These are phyloP conservation scores for Tachina fera DNA, from an alignment of 2,888 invertebrate species.

Conservation along the genomic window DNA sequence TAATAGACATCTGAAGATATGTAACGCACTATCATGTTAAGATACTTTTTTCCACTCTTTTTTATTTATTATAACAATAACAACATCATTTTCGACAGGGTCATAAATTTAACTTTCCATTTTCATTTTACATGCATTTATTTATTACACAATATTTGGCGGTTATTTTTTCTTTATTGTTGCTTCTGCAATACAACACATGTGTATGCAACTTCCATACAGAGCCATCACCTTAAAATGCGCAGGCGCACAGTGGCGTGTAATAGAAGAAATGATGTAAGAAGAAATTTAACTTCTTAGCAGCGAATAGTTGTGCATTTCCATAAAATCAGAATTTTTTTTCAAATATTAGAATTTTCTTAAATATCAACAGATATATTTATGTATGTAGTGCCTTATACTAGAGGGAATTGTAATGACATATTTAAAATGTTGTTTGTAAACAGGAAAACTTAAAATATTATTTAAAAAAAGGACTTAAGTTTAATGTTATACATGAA, in stretches of 20 bases:
- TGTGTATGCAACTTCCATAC: too few species aligned
- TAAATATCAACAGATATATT: too few species aligned
- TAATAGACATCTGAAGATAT: conserved; percentile 26
- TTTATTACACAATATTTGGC: conserved; percentile 68
- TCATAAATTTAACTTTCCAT: conserved; percentile 73
- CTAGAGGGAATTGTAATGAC: too few species aligned
- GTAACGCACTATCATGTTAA: conserved; percentile 28
- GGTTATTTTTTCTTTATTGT: conserved; percentile 37
- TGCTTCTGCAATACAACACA: not conserved
- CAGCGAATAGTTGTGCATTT: too few species aligned
- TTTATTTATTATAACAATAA: conserved; percentile 56
- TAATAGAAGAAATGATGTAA: not conserved
- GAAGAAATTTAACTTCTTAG: too few species aligned
- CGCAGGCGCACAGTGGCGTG: not conserved
- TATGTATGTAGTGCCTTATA: too few species aligned
- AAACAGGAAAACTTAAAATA: too few species aligned
- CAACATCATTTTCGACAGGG: conserved; percentile 65
- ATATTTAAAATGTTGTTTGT: too few species aligned
- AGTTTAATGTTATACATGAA: too few species aligned
- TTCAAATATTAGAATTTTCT: too few species aligned
- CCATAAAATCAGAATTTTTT: too few species aligned
- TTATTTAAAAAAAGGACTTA: too few species aligned
- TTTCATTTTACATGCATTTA: conserved; percentile 64
- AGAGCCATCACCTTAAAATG: conserved; percentile 27
- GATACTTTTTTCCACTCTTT: not conserved